Percentiles rank a stretch among this genome's conserved stretches.
phyloP scores from a whole-genome alignment of 2,888 invertebrate species.

The Dryobota labecula region DNA sequence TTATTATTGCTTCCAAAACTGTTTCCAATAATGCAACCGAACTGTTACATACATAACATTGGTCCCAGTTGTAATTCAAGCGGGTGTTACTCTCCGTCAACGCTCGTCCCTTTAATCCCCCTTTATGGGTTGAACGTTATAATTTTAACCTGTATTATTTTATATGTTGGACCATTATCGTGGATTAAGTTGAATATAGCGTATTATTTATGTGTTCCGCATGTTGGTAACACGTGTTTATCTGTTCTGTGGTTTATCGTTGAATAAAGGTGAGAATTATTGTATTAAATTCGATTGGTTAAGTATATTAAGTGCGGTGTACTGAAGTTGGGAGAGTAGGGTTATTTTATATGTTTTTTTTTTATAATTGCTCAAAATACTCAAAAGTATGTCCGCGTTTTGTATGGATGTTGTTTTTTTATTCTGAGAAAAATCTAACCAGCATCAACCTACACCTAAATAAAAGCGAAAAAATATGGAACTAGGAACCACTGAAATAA shows the following conservation, averaged over 20 bases:
- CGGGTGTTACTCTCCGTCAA: constrained; percentile 78
- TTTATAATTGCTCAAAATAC: neutral
- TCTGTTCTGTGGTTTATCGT: constrained; percentile 60
- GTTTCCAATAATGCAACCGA: constrained; percentile 66
- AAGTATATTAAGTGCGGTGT: constrained; percentile 2
- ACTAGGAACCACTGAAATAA: no score
- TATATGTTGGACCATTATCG: constrained; percentile 80
- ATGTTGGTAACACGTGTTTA: constrained; percentile 68
- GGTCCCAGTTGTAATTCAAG: constrained; percentile 62
- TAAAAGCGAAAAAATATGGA: no score
- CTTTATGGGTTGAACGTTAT: constrained; percentile 79
- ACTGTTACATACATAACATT: constrained; percentile 58
- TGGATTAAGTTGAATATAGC: constrained; percentile 78
- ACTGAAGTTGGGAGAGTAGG: neutral
- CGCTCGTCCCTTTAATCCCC: constrained; percentile 79
- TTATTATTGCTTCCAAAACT: constrained; percentile 69
- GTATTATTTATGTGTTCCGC: constrained; percentile 78
- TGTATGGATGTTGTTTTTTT: no score
- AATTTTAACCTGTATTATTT: constrained; percentile 85
- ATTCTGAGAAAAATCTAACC: no score
- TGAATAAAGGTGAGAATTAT: constrained; percentile 53
- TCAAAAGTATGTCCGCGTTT: no score
- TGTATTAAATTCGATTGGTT: constrained; percentile 26
- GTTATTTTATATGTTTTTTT: neutral
- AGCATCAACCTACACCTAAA: no score